phyloP scores from a whole-genome alignment of 2,888 invertebrate genomes.

The Drosophila mimetica region DNA sequence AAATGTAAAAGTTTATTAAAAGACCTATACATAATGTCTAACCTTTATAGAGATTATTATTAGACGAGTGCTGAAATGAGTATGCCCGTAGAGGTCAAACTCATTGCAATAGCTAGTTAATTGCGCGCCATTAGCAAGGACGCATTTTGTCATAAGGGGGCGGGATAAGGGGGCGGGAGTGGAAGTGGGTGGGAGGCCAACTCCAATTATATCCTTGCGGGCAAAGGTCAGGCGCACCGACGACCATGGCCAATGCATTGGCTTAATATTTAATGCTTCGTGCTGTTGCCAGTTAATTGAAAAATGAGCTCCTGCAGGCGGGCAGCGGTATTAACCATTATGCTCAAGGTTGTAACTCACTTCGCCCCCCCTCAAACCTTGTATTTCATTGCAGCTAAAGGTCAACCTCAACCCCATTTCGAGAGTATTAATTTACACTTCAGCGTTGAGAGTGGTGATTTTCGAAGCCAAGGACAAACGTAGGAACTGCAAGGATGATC shows the following conservation, averaged over 20 bases:
- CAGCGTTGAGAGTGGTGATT: slow-evolving; percentile 13
- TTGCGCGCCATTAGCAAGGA: slow-evolving; percentile 64
- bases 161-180: too few relatives aligned
- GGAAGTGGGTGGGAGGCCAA: slow-evolving; percentile 1
- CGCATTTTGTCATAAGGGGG: slow-evolving; percentile 16
- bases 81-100: slow-evolving; percentile 1
- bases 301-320: slow-evolving; percentile 26
- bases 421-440: slow-evolving; percentile 49
- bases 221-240: slow-evolving; percentile 35
- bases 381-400: slow-evolving; percentile 48
- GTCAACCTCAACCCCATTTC: slow-evolving; percentile 42
- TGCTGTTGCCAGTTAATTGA: slow-evolving; percentile 43
- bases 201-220: slow-evolving; percentile 30
- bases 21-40: not conserved
- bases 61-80: slow-evolving; percentile 4
- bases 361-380: not conserved
- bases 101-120: slow-evolving; percentile 49
- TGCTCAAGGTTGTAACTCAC: slow-evolving; percentile 29
- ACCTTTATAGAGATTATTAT: slow-evolving; percentile 2
- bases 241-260: slow-evolving; percentile 33
- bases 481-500: slow-evolving; percentile 87
- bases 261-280: slow-evolving; percentile 60
- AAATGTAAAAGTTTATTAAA: too few relatives aligned
- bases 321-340: slow-evolving; percentile 46
- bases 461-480: slow-evolving; percentile 16